A percentile compares a stretch with the other conserved stretches of the same genome.
These are phyloP conservation scores for Aegotheles bennettii DNA, from an alignment of 2,113 vertebrate species.

Conservation along the genomic window DNA sequence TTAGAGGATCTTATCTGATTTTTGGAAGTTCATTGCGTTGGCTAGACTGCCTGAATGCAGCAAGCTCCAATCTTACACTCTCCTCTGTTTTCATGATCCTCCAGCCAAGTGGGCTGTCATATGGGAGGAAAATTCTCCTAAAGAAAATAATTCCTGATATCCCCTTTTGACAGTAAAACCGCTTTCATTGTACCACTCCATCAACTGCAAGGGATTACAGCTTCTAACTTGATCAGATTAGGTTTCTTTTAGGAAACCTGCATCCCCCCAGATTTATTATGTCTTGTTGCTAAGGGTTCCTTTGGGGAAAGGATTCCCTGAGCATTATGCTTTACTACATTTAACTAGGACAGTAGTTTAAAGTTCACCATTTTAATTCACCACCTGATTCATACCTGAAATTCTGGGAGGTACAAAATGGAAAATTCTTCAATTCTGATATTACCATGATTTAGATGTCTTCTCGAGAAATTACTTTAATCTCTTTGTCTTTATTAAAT, in stretches of 20 bases:
- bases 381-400: neutral
- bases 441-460: neutral
- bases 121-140: neutral
- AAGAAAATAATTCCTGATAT: neutral
- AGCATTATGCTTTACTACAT: neutral
- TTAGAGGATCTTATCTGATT: neutral
- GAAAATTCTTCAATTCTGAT: neutral
- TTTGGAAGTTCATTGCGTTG: neutral
- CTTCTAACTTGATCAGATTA: neutral
- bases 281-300: neutral
- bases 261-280: neutral
- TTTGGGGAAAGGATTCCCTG: neutral
- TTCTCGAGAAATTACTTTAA: neutral
- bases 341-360: neutral
- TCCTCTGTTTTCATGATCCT: neutral
- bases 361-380: neutral
- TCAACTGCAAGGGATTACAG: neutral
- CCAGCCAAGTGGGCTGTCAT: neutral
- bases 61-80: neutral
- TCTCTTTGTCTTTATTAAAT: neutral
- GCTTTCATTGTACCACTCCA: neutral
- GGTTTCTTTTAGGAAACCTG: neutral
- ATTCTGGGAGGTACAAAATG: neutral
- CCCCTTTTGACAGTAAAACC: neutral
- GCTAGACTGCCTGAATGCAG: neutral